phyloP scores from a whole-genome alignment of 2,113 vertebrate species.

The Prionailurus bengalensis region DNA sequence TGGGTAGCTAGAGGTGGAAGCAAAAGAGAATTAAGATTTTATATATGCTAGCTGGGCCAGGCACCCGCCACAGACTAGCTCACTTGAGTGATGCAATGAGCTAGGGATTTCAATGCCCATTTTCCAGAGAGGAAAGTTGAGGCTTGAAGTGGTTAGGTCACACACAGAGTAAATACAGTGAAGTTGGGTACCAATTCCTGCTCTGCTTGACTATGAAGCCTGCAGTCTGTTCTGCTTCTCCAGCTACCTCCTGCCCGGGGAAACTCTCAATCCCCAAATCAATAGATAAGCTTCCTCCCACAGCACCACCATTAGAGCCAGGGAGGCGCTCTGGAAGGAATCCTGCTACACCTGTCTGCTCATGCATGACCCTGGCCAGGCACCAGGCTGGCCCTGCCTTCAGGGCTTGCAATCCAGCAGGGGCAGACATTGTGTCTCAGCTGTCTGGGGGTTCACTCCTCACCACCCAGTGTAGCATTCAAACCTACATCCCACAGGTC shows the following conservation, averaged over 20 bases:
- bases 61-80: not conserved
- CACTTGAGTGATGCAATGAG: not conserved
- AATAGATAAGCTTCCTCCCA: not conserved
- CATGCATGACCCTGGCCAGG: fast-evolving
- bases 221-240: not conserved
- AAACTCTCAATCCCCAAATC: not conserved
- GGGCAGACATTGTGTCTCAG: not conserved
- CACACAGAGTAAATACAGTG: too few species aligned
- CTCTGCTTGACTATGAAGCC: not conserved
- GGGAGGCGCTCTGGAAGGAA: not conserved
- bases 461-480: not conserved
- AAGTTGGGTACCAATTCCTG: fast-evolving
- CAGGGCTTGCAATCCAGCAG: not conserved
- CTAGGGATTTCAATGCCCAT: not conserved
- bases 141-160: not conserved
- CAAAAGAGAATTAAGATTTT: not conserved
- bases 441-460: not conserved
- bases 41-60: fast-evolving
- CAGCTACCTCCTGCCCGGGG: not conserved
- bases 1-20: not conserved
- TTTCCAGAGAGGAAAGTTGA: not conserved
- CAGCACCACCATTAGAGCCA: not conserved
- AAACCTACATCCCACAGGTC: not conserved
- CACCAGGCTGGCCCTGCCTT: not conserved
- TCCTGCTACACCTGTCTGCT: fast-evolving